Evolutionary conservation across 2,113 vertebrate genomes (phyloP).

Genomic region (Pipra filicauda): DNA sequence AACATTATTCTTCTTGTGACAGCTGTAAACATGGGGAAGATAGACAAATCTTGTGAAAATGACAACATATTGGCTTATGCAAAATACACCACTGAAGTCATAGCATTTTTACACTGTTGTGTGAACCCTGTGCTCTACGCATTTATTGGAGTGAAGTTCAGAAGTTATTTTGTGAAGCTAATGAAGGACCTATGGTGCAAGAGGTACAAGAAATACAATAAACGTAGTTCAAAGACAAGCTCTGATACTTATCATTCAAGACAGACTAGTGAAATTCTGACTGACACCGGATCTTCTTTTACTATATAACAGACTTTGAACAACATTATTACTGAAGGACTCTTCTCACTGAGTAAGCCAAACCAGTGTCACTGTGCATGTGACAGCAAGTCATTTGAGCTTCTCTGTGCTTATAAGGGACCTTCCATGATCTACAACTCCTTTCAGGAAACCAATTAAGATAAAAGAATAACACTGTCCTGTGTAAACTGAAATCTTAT

Average conservation of each 20-base stretch:
- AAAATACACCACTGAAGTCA: conserved; percentile 66
- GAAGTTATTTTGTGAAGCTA: conserved; percentile 85
- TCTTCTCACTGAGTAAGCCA: not conserved
- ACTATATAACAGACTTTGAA: conserved; percentile 70
- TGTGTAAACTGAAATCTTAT: not conserved
- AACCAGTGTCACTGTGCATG: not conserved
- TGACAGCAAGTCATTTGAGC: not conserved
- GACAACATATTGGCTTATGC: conserved; percentile 21
- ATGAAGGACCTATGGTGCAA: conserved; percentile 79
- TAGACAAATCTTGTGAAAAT: conserved; percentile 10
- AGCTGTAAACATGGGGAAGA: conserved; percentile 51
- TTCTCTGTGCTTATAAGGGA: not conserved
- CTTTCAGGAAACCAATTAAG: not conserved
- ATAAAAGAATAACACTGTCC: not conserved
- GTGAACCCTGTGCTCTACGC: conserved; percentile 92
- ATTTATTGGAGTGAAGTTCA: conserved; percentile 89
- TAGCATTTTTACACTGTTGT: conserved; percentile 92
- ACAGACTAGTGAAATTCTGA: conserved; percentile 72
- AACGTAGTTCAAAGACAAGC: conserved; percentile 58
- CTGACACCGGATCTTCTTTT: conserved; percentile 82
- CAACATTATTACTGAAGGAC: not conserved
- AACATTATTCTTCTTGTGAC: conserved; percentile 77
- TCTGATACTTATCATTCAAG: conserved; percentile 75
- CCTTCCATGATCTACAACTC: not conserved
- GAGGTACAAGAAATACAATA: conserved; percentile 66